Evolutionary conservation across 2,888 invertebrate species (phyloP), one percentile per base, ranked within the genome.

Genomic region (Leptopilina drosophilae): DNA sequence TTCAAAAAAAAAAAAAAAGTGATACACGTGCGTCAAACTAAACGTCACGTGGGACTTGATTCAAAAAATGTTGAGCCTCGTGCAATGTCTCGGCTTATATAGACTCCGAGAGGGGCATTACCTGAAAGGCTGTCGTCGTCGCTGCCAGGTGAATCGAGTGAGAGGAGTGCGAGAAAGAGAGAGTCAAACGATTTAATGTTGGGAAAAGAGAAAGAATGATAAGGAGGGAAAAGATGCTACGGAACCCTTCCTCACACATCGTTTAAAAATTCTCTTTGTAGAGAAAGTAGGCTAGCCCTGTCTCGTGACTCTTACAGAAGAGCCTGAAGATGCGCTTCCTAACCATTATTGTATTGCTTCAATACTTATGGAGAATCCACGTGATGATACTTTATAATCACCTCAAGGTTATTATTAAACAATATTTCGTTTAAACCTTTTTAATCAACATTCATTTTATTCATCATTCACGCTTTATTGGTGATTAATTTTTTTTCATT

Each of bases 231-330:
- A 77, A 73, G 79, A 73, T 80, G 79, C 77, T 76, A 66, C 76
- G 80, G 84, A 80, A 83, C 79, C 85, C 85, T 49, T 87, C 84
- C 83, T 84, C 88, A 84, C 85, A 85, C 84, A 79, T 84, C 85
- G 87, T 78, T 87, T 86, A 87, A 90, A 89, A 89, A 90, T 90
- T 89, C 89, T 88, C 89, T 89, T 88, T 87, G 86, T 85, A 87
- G 91, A 91, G 91, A 91, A 91, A 91, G 91, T 91, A 91, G 91
- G 91, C 89, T 90, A 89, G 81, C 82, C 82, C 83, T 80, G 77
- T 76, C 73, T 79, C 79, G 78, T 77, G 80, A 80, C 56, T 73
- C 73, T 49, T 49, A 49, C 49, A 11, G n/a, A 79, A 78, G 78
- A 78, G 81, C 77, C 67, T 83, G 83, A 87, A 86, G 88, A 88